Base-by-base conservation (phyloP, 1,140 invertebrate species). In the Augochlora pura region DNA sequence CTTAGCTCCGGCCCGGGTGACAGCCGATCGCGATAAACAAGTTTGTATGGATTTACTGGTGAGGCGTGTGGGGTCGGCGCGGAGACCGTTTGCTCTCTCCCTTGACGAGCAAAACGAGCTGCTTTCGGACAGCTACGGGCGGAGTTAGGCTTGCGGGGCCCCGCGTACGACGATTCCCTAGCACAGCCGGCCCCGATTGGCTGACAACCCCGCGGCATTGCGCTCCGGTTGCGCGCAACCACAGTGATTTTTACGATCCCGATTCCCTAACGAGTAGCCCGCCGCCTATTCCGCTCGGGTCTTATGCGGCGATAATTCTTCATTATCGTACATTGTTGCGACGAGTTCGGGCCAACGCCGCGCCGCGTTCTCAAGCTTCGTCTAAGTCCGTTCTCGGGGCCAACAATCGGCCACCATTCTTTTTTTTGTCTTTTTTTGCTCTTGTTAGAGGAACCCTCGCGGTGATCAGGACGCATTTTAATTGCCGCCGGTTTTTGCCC, bases 301-400 rank as follows among this genome's bases (percentile, higher is more conserved):
- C 91, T 92, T 92, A 92, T 88, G 90, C 88, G 90, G 88, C 88
- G 91, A 93, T 93, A 93, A 93, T 93, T 93, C 91, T 93, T 93
- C 92, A 93, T 93, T 93, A 93, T 91, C 88, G 91, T 89, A 92
- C 91, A 93, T 93, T 93, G 91, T 93, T 92, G 91, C 89, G 88
- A 78, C 23, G 64, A 59, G 63, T 21, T 27, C 60, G 64, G n/a
- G 54, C 4, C 64, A 78, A 27, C 42, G 72, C 38, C 70, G 67
- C 7, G 64, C 54, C 38, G n/a, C 32, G 32, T 32, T 49, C 38
- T 21, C 46, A 10, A 62, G 27, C 76, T 66, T 80, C 82, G 52
- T 80, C 83, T 84, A 85, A 85, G 73, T 77, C n/a, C 23, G 62
- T 54, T 23, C 42, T 12, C 49, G 14, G 32, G 38, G 25, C 65